Evolutionary conservation across 2,888 invertebrate species (phyloP).

Genomic region (Drepana falcataria): DNA sequence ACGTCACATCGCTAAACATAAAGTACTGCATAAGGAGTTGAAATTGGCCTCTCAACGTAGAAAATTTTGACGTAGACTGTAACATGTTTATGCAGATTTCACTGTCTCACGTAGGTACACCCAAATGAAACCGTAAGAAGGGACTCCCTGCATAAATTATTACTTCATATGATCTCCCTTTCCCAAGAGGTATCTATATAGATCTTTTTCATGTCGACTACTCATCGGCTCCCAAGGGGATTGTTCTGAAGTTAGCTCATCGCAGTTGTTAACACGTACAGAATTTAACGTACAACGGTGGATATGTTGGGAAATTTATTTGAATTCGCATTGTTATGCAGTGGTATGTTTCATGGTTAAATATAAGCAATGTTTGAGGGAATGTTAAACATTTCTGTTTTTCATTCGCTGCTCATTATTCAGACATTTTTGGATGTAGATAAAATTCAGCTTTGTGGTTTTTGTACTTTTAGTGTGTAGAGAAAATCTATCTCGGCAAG

Average conservation of each 20-base stretch:
- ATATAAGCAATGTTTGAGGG: not conserved
- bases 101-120: constrained; percentile 46
- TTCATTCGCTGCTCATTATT: too few relatives aligned
- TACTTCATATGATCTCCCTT: constrained; percentile 43
- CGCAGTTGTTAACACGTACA: constrained; percentile 32
- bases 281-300: constrained; percentile 15
- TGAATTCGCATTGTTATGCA: not conserved
- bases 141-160: constrained; percentile 54
- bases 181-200: constrained; percentile 27
- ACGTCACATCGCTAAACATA: constrained; percentile 25
- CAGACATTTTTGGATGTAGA: too few relatives aligned
- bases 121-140: constrained; percentile 59
- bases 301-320: not conserved
- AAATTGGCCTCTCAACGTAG: constrained; percentile 29
- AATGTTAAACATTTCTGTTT: too few relatives aligned
- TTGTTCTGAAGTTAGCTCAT: constrained; percentile 41
- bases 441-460: too few relatives aligned
- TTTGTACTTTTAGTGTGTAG: too few relatives aligned
- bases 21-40: constrained; percentile 20
- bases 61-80: constrained; percentile 46
- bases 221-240: constrained; percentile 22
- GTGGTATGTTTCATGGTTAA: too few relatives aligned
- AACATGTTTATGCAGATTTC: constrained; percentile 63
- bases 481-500: too few relatives aligned
- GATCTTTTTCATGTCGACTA: constrained; percentile 33